phyloP scores from a whole-genome alignment of 2,797 vertebrate genomes.

The Sciurus carolinensis region DNA sequence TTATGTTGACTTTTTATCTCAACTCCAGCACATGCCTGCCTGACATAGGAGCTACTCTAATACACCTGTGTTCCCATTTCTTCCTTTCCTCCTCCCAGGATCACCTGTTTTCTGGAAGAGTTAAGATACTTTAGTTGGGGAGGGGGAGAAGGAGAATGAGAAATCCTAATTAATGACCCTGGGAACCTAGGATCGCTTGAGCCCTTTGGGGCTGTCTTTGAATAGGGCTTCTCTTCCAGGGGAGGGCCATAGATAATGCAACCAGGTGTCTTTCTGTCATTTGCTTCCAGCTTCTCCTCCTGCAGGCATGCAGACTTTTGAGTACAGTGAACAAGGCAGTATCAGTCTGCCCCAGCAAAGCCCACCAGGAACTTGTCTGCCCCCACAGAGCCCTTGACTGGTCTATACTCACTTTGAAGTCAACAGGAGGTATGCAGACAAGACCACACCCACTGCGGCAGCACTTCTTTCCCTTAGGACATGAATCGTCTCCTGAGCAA shows the following conservation, averaged over 20 bases:
- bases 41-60: not conserved
- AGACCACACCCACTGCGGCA: slow-evolving; percentile 82
- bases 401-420: not conserved
- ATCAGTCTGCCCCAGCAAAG: not conserved
- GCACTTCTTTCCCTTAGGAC: slow-evolving; percentile 71
- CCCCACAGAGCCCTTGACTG: not conserved
- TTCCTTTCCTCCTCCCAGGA: not conserved
- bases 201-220: not conserved
- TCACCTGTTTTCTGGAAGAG: not conserved
- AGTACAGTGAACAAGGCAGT: not conserved
- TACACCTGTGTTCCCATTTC: not conserved
- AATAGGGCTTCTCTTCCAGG: not conserved
- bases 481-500: not conserved
- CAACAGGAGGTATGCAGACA: accelerated
- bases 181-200: not conserved
- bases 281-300: not conserved
- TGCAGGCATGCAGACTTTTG: not conserved
- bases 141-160: not conserved
- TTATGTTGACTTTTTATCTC: not conserved
- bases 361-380: too few relatives aligned
- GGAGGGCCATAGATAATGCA: not conserved
- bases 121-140: not conserved
- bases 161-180: not conserved
- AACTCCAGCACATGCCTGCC: not conserved
- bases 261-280: not conserved